Conservation (phyloP, 2,888 invertebrate species). For the Diarsia dahlii region DNA sequence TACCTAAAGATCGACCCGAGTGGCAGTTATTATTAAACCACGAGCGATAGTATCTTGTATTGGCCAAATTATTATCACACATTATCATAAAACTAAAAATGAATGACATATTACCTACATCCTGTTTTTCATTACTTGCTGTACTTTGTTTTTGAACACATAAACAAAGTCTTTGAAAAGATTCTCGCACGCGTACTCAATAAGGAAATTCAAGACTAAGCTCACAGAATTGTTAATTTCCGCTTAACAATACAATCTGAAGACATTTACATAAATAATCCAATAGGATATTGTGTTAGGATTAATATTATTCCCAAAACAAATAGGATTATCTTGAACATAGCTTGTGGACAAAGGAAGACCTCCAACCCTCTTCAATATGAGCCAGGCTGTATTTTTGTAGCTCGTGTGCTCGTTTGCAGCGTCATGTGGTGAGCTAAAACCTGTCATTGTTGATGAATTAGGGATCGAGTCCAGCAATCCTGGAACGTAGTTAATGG, state of each 20-base stretch:
- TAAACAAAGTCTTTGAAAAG: background rate
- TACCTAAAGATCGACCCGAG: too few relatives aligned
- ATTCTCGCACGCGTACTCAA: background rate
- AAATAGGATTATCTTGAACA: constrained; percentile 5
- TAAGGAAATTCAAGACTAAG: constrained; percentile 6
- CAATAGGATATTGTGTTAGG: constrained; percentile 16
- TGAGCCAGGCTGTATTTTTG: background rate
- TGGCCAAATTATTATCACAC: background rate
- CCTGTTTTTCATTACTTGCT: background rate
- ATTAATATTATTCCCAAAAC: background rate
- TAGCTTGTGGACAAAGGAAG: background rate
- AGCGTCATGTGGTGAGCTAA: background rate
- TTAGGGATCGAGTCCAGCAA: background rate
- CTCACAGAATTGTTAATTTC: constrained; percentile 22
- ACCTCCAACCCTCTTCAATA: background rate
- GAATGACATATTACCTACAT: too few relatives aligned
- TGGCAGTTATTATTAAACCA: too few relatives aligned
- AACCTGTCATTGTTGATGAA: background rate
- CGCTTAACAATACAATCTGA: constrained; percentile 13
- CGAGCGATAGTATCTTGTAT: background rate
- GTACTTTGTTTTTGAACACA: background rate
- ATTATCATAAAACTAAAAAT: background rate
- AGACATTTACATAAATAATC: constrained; percentile 32
- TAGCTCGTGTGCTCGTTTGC: background rate
- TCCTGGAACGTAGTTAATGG: background rate